Base-by-base conservation (phyloP, 2,888 invertebrate species). In the Leptura quadrifasciata region DNA sequence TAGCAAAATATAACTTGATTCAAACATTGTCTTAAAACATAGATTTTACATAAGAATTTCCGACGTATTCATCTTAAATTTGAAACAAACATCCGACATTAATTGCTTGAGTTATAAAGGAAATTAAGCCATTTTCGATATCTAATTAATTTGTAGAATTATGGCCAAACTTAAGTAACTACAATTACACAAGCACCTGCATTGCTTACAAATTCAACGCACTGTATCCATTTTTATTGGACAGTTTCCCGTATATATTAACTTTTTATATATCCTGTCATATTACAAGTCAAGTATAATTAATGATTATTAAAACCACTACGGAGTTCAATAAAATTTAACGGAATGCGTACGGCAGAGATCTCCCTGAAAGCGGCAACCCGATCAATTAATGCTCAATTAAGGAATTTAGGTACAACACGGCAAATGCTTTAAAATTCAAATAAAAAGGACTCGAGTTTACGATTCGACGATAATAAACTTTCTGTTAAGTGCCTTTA, bases 381-480 rank as follows among this genome's bases (percentile, higher is more conserved):
- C 47, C 1, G 1, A 27, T 55, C 55, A 27, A 20, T 68, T 57
- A 57, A 27, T 17, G 55, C 6, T 17, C 31, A 57, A 57, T 68
- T 47, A 2, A 52, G 60, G 9, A 47, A 52, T 61, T 52, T 39
- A 2, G 17, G 24, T 58, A 5, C 15, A 52, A 58, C 65, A 52
- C 6, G 12, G 27, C 52, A 61, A 52, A 24, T 4, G 52, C 47
- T 61, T 71, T 52, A 57, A 57, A 24, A 60, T 39, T 71, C 10
- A n/a, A 69, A 39, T 20, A n/a, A n/a, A 20, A 18, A 55, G 1
- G 47, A 17, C 9, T 10, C 20, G 0, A 18, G 58, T 61, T 52
- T 57, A 60, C 52, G 60, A 61, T 61, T 52, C 61, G 3, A 61
- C 8, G 15, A 58, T 69, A 61, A 61, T 61, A 52, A 71, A 61